phyloP scores from a whole-genome alignment of 2,113 vertebrate species.

The Stomatorhinus ivindoensis region DNA sequence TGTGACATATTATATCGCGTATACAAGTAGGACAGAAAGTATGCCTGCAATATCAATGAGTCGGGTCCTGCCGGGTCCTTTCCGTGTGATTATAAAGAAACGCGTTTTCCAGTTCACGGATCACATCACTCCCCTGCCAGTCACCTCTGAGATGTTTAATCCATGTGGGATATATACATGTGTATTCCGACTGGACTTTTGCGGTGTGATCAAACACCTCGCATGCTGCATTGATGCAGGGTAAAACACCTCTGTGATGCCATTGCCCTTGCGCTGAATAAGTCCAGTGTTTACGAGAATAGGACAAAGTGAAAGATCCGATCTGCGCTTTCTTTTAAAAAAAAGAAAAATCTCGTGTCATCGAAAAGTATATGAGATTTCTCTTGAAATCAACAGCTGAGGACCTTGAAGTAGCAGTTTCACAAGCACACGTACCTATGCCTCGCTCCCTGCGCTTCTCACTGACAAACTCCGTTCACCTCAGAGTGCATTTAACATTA shows the following conservation, averaged over 20 bases:
- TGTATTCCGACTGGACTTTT: slow-evolving; percentile 49
- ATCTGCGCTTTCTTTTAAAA: not conserved
- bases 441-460: slow-evolving; percentile 48
- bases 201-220: slow-evolving; percentile 27
- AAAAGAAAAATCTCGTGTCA: slow-evolving; percentile 11
- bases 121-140: slow-evolving; percentile 7
- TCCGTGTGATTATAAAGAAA: slow-evolving; percentile 61
- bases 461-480: slow-evolving; percentile 86
- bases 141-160: slow-evolving; percentile 31
- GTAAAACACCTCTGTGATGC: slow-evolving; percentile 42
- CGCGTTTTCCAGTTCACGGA: slow-evolving; percentile 38
- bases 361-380: slow-evolving; percentile 7
- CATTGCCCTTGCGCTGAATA: slow-evolving; percentile 55
- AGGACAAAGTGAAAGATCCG: slow-evolving; percentile 23
- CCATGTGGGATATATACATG: slow-evolving; percentile 33
- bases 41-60: slow-evolving; percentile 66
- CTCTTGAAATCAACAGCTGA: slow-evolving; percentile 26
- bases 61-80: slow-evolving; percentile 49
- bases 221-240: slow-evolving; percentile 37
- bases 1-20: slow-evolving; percentile 45
- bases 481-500: slow-evolving; percentile 96
- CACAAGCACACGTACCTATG: slow-evolving; percentile 36
- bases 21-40: slow-evolving; percentile 62
- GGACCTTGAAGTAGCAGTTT: slow-evolving; percentile 36
- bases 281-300: slow-evolving; percentile 38